Conservation (phyloP, 2,113 vertebrate species). For the Amblyopsis rosae region DNA sequence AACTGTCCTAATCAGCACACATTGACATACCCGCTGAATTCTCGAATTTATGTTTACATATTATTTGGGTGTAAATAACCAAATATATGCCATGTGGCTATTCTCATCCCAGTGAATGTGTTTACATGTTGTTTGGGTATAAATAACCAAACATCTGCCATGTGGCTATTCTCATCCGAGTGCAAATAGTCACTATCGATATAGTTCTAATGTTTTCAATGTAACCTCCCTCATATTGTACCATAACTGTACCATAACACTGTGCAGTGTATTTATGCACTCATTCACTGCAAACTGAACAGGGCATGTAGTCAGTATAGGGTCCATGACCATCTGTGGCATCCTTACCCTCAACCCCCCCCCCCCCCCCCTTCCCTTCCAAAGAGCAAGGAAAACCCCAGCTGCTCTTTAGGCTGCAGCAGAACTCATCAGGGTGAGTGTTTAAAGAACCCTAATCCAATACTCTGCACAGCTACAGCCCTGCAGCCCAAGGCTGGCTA, state of each 20-base stretch:
- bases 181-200: no score
- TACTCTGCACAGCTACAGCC: constrained; percentile 51
- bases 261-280: constrained; percentile 32
- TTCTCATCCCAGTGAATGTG: no score
- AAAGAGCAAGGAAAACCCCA: constrained; percentile 55
- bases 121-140: no score
- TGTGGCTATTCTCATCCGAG: no score
- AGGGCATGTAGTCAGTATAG: constrained; percentile 48
- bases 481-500: constrained; percentile 47
- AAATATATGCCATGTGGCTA: no score
- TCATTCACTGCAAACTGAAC: constrained; percentile 51
- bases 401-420: constrained; percentile 63
- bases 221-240: constrained; percentile 27
- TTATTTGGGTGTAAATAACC: no score
- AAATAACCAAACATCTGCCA: no score
- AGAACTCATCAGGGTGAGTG: constrained; percentile 62
- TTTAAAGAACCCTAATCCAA: constrained; percentile 73
- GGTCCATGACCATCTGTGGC: constrained; percentile 61
- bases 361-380: constrained; percentile 2
- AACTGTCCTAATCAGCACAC: no score
- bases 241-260: constrained; percentile 1
- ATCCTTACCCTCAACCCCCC: no score
- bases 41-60: no score
- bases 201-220: no score
- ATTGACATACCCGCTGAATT: no score